Base-by-base conservation (phyloP, 92 coral and sea anemone species). In the Plumapathes pennacea region DNA sequence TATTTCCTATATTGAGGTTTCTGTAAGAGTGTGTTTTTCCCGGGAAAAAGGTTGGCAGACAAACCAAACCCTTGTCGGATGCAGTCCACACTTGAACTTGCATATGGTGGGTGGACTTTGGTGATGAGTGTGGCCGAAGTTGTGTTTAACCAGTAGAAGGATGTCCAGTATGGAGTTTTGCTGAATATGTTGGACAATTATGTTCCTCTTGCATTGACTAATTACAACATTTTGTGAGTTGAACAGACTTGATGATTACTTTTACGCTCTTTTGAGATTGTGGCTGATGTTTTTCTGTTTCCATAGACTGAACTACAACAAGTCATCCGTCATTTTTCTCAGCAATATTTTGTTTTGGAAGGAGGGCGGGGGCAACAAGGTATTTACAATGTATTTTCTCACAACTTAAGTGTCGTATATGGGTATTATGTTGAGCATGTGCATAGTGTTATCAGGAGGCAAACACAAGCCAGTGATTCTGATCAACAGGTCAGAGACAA, bases 61-160 rank as follows among this genome's bases (percentile, higher is more conserved):
- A 54, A 62, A 10, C 75, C 83, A 10, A 70, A 70, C 15, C 85
- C 79, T 19, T 62, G 85, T 72, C 19, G 62, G n/a, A 70, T 46
- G 4, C 86, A 71, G 61, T 79, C 64, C 29, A 20, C 57, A 10
- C 70, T 79, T 3, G 86, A 57, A 32, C 37, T 62, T 1, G 49
- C 42, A 3, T 78, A 70, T 62, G 74, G 65, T 2, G 82, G 82
- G 7, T 66, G 75, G 75, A 57, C 69, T 33, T 26, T 48, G 5
- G 25, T 65, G 6, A 46, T 49, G 25, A 37, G 47, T 50, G 46
- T 25, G 10, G 63, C 41, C 0, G 25, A 27, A 23, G 40, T 24
- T 2, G 51, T 68, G 27, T 55, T 68, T 14, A 12, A 22, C 6
- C 60, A 42, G 5, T 68, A 37, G 55, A 55, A 68, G 56, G 47